A percentile compares a stretch with the other conserved stretches of the same genome.
Conservation (phyloP, 2,797 vertebrate genomes). For the Picus viridis region DNA sequence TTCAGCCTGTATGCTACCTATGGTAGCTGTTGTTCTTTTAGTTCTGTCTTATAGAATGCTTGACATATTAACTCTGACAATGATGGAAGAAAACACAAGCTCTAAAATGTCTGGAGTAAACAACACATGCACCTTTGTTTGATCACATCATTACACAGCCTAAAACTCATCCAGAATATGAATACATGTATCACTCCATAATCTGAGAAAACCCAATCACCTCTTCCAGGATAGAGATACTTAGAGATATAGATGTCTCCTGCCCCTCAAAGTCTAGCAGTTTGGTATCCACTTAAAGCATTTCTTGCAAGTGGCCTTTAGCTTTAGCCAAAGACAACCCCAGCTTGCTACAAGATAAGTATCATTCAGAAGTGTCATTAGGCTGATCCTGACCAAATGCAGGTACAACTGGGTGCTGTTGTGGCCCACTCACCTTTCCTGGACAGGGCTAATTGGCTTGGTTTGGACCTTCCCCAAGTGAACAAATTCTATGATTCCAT, state of each 20-base stretch:
- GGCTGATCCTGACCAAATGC: background rate
- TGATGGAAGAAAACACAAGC: background rate
- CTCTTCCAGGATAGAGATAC: background rate
- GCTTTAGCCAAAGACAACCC: background rate
- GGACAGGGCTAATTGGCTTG: background rate
- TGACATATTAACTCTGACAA: background rate
- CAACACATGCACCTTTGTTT: conserved; percentile 10
- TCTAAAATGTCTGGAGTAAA: background rate
- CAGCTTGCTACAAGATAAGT: background rate
- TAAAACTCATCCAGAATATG: background rate
- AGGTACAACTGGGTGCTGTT: rapidly evolving
- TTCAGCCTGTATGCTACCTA: background rate
- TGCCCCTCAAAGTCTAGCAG: background rate
- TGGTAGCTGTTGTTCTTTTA: background rate
- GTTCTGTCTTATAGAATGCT: background rate
- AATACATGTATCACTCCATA: background rate
- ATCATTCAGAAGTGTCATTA: background rate
- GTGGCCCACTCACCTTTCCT: background rate
- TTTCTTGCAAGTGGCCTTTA: background rate
- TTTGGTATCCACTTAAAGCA: background rate
- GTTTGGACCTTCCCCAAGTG: background rate
- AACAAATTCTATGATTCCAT: background rate
- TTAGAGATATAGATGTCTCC: background rate
- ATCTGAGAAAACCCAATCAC: background rate
- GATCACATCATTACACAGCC: background rate